Percentiles rank a stretch among this genome's conserved stretches.
phyloP scores from a whole-genome alignment of 2,797 vertebrate genomes.

The Scolopax bukidnonensis region DNA sequence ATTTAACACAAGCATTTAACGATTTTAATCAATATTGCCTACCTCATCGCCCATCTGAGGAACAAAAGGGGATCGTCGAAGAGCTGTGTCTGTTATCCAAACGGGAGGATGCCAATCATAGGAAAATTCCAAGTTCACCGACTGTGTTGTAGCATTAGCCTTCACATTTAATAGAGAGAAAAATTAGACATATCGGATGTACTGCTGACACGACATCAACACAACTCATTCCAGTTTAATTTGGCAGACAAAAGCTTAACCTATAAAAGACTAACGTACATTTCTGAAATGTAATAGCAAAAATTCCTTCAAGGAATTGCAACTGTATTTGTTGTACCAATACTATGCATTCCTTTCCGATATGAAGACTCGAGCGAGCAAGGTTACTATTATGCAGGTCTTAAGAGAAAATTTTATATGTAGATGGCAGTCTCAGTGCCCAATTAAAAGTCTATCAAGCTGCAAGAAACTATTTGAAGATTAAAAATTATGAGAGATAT shows the following conservation, averaged over 20 bases:
- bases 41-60: conserved; percentile 99
- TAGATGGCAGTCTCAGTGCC: neutral
- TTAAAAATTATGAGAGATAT: neutral
- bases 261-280: neutral
- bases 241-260: neutral
- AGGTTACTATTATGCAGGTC: neutral
- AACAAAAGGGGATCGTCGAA: conserved; percentile 94
- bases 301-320: neutral
- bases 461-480: neutral
- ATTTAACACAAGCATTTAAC: neutral
- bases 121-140: conserved; percentile 83
- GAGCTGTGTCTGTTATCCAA: conserved; percentile 96
- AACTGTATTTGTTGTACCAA: neutral
- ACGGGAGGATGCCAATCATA: conserved; percentile 90
- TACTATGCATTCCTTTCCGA: neutral
- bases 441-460: neutral
- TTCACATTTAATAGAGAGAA: conserved; percentile 38
- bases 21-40: neutral
- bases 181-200: neutral
- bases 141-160: conserved; percentile 79
- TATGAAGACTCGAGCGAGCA: neutral
- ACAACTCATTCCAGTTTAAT: neutral
- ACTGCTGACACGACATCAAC: neutral
- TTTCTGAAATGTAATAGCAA: neutral
- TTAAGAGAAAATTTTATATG: neutral